Base-by-base conservation (phyloP, 2,888 invertebrate species). In the Synanthedon vespiformis region DNA sequence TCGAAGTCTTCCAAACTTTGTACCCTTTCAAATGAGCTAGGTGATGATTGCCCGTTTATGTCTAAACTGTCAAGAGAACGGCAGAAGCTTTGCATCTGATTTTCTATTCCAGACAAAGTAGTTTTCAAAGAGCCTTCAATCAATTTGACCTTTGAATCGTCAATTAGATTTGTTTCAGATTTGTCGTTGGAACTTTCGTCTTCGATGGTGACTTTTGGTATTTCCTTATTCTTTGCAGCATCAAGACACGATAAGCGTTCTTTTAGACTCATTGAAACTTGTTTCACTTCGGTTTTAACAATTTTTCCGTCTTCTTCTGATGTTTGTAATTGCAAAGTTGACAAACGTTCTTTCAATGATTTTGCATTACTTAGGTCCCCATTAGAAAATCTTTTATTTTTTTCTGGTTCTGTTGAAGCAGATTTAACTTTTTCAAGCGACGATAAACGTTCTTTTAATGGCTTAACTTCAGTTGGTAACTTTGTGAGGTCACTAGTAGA, bases 1-100 rank as follows among this genome's bases (percentile, higher is more conserved):
- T 86, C 89, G 57, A 92, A 86, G 61, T 90, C 91, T 74, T 91
- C 91, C 56, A 91, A 77, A 65, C 90, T 90, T 73, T 92, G 90
- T 52, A 91, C 89, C 58, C 91, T 86, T 61, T 91, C 91, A 61
- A 91, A 90, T 5, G 89, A 85, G 60, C 72, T 90, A 40, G 90
- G 80, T 54, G 88, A 80, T 48, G 82, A 76, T 60, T 83, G 81
- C 8, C 84, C 89, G 61, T 90, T 90, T 16, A 90, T 90, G 59
- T 91, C 91, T 59, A 91, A 76, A 52, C 91, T 91, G 59, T 92
- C 91, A 53, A 92, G 75, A 53, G 91, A 91, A 22, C 90, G 89
- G 64, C 92, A 90, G 61, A 90, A 90, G 56, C 77, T 90, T 75
- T 75, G 89, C 88, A 86, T 90, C 87, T 70, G 90, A 76, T 71